Percentiles rank a stretch among this genome's conserved stretches.
Evolutionary conservation across 1,140 invertebrate species (phyloP).

Genomic region (Drosophila trapezifrons): DNA sequence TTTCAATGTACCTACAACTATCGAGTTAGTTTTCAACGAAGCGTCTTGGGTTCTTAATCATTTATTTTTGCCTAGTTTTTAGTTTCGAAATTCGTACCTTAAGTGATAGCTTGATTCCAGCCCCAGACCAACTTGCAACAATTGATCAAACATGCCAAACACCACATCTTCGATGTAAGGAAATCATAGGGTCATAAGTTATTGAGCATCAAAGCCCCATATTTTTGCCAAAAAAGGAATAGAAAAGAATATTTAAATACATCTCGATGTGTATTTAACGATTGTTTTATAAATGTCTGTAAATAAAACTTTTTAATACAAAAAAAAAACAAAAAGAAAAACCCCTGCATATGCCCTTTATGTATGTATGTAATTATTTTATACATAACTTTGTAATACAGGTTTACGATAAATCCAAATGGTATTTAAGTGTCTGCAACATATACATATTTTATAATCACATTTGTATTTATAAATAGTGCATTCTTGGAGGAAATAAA

Average conservation of each 20-base stretch:
- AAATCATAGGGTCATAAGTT: conserved; percentile 37
- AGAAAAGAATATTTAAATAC: conserved; percentile 34
- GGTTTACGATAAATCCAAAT: conserved; percentile 41
- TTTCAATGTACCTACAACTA: conserved; percentile 54
- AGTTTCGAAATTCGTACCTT: conserved; percentile 17
- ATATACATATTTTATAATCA: conserved; percentile 49
- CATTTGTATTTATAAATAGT: conserved; percentile 41
- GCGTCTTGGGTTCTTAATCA: conserved; percentile 45
- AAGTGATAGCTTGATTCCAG: conserved; percentile 32
- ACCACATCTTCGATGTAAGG: conserved; percentile 33
- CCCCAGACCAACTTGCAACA: conserved; percentile 9
- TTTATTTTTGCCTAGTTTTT: conserved; percentile 48
- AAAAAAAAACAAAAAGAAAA: conserved; percentile 5
- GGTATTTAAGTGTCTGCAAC: conserved; percentile 40
- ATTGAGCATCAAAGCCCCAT: conserved; percentile 17
- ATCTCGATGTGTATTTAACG: conserved; percentile 28
- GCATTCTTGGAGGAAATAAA: conserved; percentile 47
- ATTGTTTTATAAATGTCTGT: conserved; percentile 39
- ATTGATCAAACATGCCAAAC: conserved; percentile 47
- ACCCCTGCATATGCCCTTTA: conserved; percentile 11
- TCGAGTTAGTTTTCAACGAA: conserved; percentile 40
- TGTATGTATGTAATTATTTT: conserved; percentile 24
- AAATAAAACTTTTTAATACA: conserved; percentile 26
- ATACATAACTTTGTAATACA: conserved; percentile 39
- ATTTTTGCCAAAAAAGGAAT: conserved; percentile 29